These are phyloP conservation scores for Bufo bufo DNA, from an alignment of 2,113 vertebrate genomes.

Conservation along the genomic window DNA sequence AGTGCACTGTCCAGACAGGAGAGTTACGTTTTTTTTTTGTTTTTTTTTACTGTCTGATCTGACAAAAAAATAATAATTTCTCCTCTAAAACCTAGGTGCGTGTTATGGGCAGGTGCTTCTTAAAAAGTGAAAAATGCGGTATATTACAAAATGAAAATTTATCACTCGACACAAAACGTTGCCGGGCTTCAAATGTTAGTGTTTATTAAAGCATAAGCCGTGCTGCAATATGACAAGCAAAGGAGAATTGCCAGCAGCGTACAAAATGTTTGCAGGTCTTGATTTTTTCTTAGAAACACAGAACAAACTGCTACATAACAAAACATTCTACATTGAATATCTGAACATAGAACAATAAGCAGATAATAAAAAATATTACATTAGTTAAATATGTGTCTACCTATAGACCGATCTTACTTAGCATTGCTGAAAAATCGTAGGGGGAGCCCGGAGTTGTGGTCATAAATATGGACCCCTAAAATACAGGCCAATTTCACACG, in stretches of 20 bases:
- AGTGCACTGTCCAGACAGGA: too few species aligned
- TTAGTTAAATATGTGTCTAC: background rate
- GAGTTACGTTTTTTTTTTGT: too few species aligned
- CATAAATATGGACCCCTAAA: too few species aligned
- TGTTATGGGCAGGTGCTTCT: too few species aligned
- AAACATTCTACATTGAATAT: conserved; percentile 14
- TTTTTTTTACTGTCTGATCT: too few species aligned
- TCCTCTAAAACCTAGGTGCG: too few species aligned
- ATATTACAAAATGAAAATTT: background rate
- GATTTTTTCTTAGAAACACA: background rate
- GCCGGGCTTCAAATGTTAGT: conserved; percentile 31
- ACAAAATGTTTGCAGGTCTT: conserved; percentile 19
- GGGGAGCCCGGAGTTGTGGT: too few species aligned
- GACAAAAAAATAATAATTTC: too few species aligned
- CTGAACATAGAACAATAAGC: conserved; percentile 9
- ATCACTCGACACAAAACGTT: background rate
- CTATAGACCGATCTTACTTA: background rate
- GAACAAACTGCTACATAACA: background rate
- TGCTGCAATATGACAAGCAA: conserved; percentile 44
- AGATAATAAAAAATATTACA: background rate
- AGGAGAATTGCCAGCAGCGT: conserved; percentile 1
- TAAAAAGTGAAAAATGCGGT: too few species aligned
- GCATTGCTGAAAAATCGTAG: background rate
- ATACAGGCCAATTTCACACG: too few species aligned
- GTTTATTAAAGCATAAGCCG: conserved; percentile 55